Percentiles rank a stretch among this genome's conserved stretches.
Conservation (phyloP, 2,888 invertebrate genomes). For the Callyntrura sp. region DNA sequence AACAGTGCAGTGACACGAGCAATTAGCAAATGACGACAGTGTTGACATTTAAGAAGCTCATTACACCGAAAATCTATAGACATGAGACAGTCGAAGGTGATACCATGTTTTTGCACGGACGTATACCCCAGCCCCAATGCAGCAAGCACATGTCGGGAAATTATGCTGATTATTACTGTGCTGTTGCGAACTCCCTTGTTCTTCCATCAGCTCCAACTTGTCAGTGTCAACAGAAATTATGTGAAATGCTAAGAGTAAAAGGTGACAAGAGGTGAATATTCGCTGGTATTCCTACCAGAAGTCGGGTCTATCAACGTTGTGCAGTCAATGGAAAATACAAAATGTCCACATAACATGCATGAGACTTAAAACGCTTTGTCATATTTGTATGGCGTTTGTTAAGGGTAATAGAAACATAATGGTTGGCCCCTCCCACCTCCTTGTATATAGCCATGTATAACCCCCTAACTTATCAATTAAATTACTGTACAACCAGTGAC, state of each 20-base stretch:
- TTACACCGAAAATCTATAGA: not conserved
- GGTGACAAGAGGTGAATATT: constrained; percentile 17
- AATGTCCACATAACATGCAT: too few species aligned
- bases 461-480: too few species aligned
- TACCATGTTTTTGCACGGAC: not conserved
- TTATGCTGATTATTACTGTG: constrained; percentile 41
- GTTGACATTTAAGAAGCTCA: constrained; percentile 58
- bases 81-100: not conserved
- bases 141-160: constrained; percentile 38
- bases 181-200: not conserved
- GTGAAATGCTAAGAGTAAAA: not conserved
- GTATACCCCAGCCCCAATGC: not conserved
- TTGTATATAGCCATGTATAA: too few species aligned
- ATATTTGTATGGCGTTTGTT: too few species aligned
- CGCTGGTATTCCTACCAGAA: not conserved
- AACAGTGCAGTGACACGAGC: constrained; percentile 53
- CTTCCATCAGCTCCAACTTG: constrained; percentile 34
- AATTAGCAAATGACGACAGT: constrained; percentile 66
- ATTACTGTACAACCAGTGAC: too few species aligned
- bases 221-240: constrained; percentile 22
- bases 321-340: too few species aligned
- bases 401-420: too few species aligned
- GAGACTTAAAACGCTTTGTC: too few species aligned
- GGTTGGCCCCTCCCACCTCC: too few species aligned
- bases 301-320: too few species aligned